Percentiles rank a stretch among this genome's conserved stretches.
These are phyloP conservation scores for Furnarius figulus DNA, from an alignment of 2,113 vertebrate species.

Conservation along the genomic window DNA sequence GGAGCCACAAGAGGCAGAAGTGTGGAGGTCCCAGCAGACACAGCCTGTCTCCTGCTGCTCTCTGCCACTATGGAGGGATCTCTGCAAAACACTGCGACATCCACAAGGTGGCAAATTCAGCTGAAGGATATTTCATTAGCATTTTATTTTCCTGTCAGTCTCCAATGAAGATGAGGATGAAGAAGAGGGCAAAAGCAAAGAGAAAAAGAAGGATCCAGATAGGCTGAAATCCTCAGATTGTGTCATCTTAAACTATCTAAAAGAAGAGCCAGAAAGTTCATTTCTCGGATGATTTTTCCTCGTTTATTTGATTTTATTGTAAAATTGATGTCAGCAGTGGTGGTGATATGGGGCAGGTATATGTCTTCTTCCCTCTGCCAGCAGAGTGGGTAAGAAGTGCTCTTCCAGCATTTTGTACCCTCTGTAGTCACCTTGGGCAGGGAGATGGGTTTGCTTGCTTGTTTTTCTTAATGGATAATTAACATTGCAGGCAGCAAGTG, in stretches of 20 bases:
- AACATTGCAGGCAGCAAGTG: constrained; percentile 28
- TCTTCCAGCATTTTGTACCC: not conserved
- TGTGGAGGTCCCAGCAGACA: rapidly evolving
- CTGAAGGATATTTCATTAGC: not conserved
- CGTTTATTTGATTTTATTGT: not conserved
- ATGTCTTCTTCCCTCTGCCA: not conserved
- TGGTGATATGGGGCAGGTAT: not conserved
- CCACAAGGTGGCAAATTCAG: constrained; percentile 32
- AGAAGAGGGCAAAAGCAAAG: not conserved
- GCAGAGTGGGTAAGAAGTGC: not conserved
- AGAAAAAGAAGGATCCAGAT: not conserved
- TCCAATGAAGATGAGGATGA: not conserved
- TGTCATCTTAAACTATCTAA: not conserved
- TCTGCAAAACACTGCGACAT: not conserved
- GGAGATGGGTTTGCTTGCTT: not conserved
- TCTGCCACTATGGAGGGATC: not conserved
- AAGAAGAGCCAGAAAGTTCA: not conserved
- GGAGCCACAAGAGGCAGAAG: rapidly evolving
- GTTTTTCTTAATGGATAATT: constrained; percentile 42
- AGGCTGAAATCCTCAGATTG: not conserved
- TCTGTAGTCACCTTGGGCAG: constrained; percentile 8
- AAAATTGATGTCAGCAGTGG: not conserved
- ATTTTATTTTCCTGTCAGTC: not conserved
- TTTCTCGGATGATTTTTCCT: not conserved
- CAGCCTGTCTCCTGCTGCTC: not conserved